A percentile compares a stretch with the other conserved stretches of the same genome.
Conservation (phyloP, 2,113 vertebrate species). For the Fulmarus glacialis region DNA sequence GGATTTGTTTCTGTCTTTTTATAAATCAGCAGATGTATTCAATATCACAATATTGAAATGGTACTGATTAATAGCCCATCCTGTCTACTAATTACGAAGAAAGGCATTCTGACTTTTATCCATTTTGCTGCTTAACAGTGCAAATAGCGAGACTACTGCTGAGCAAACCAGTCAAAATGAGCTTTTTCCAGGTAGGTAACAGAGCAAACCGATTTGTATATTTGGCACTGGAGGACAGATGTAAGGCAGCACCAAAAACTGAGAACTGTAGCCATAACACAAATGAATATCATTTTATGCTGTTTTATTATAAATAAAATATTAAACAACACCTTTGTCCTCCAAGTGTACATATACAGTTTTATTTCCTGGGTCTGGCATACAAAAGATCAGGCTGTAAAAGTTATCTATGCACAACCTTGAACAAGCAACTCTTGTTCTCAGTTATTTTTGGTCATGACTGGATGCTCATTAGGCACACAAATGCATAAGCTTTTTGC, state of each 20-base stretch:
- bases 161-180: neutral
- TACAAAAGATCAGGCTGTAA: neutral
- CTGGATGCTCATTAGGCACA: neutral
- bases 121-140: neutral
- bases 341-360: neutral
- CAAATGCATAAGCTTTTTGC: neutral
- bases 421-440: neutral
- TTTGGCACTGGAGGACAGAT: neutral
- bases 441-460: neutral
- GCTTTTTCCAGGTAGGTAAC: neutral
- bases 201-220: neutral
- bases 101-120: neutral
- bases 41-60: neutral
- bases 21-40: neutral
- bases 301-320: neutral
- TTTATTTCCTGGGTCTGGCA: neutral
- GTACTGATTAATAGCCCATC: neutral
- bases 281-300: neutral
- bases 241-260: neutral
- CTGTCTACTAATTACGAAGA: neutral
- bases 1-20: neutral
- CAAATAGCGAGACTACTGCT: neutral
- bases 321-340: neutral
- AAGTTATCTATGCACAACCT: neutral
- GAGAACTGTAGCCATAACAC: neutral